Evolutionary conservation across 2,888 invertebrate genomes (phyloP).

Genomic region (Capitulum mitella): DNA sequence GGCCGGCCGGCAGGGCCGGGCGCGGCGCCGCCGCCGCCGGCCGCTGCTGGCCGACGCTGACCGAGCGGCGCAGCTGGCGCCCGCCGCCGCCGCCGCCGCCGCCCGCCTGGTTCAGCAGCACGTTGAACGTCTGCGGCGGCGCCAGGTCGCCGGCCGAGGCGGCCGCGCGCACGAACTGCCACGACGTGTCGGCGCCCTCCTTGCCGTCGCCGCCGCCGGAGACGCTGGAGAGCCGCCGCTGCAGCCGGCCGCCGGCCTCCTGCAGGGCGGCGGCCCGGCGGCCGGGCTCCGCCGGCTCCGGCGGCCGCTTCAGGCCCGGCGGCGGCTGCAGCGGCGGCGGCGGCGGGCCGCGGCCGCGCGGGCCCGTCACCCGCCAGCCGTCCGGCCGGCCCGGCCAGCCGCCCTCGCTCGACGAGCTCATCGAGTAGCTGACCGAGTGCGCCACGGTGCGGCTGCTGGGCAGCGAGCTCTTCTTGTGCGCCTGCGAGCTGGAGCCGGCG

Average conservation of each 20-base stretch:
- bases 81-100: no score
- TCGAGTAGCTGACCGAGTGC: background rate
- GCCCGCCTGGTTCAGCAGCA: constrained; percentile 13
- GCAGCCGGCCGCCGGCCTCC: background rate
- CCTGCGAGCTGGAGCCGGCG: background rate
- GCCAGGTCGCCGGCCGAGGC: background rate
- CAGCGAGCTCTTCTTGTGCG: constrained; percentile 10
- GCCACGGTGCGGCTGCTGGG: background rate
- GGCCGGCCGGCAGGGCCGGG: background rate
- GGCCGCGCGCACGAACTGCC: constrained; percentile 28
- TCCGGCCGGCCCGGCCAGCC: constrained; percentile 14
- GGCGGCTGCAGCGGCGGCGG: background rate
- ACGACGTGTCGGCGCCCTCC: constrained; percentile 32
- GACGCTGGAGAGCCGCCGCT: background rate
- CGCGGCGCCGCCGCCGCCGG: background rate
- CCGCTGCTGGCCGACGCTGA: background rate
- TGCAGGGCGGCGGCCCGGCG: background rate
- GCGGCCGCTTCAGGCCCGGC: background rate
- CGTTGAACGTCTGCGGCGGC: constrained; percentile 15
- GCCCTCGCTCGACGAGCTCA: background rate
- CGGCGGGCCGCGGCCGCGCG: background rate
- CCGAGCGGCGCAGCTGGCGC: background rate
- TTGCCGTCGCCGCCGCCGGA: constrained; percentile 6
- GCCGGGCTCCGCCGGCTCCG: background rate
- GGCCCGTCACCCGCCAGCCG: background rate